Base-by-base conservation (phyloP, 2,888 invertebrate species). In the Tuta absoluta region DNA sequence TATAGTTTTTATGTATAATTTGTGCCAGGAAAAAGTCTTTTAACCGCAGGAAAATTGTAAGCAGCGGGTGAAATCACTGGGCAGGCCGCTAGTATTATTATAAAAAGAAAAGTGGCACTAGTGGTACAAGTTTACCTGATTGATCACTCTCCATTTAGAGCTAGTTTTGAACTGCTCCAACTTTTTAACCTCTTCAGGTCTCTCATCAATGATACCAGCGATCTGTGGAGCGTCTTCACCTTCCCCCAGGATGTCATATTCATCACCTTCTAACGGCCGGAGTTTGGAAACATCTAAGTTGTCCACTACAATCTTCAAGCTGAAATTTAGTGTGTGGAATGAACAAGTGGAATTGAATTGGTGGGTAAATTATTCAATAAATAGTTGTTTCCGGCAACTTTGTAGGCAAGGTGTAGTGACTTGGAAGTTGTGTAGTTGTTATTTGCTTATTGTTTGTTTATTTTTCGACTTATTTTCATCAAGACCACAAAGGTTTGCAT, bases 171-270 rank as follows among this genome's bases (percentile, higher is more conserved):
- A 89, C 67, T 85, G 84, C 63, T 91, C 92, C 21, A 86, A 68
- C 64, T 87, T 89, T 63, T 75, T 84, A 11, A 96, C 73, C 69
- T 95, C 94, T 63, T 94, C 92, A 0, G 96, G 95, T 71, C 96
- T 83, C 58, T 98, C 98, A 80, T 98, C 98, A 60, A 97, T 93
- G 62, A 98, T 93, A 0, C 96, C 97, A 0, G 96, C 98, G 68
- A 98, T 95, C 82, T 96, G 96, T 0, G 98, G 98, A 0, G 96
- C 97, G 82, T 98, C 97, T 78, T 98, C 98, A 0, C 94, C 93
- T 63, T 95, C 93, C 57, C 94, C 93, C 12, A 96, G 90, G 2
- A 96, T 92, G 63, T 96, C 94, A 48, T 95, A 85, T 72, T 94
- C 94, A 66, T 93, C 93, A 51, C 94, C 93, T 23, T 94, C 93